Percentiles rank a stretch among this genome's conserved stretches.
Conservation (phyloP, 2,888 invertebrate genomes). For the Trachelus troglodyta region DNA sequence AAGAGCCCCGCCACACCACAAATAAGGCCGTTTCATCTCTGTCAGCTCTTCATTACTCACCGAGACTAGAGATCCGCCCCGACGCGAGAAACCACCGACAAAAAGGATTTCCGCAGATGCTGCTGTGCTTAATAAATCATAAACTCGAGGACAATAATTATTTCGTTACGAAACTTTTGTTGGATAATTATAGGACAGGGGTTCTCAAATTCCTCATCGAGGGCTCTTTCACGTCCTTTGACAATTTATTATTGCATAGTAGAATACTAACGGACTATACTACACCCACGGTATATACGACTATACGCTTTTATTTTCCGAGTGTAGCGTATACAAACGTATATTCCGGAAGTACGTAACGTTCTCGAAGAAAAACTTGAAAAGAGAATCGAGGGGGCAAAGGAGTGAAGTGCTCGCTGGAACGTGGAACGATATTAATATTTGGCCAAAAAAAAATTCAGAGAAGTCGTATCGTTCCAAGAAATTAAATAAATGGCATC, state of each 20-base stretch:
- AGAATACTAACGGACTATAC: not conserved
- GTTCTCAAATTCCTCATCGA: not conserved
- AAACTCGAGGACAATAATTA: slow-evolving; percentile 14
- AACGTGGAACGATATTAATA: slow-evolving; percentile 42
- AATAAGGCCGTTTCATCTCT: slow-evolving; percentile 49
- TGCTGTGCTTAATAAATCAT: slow-evolving; percentile 28
- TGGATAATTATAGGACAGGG: slow-evolving; percentile 8
- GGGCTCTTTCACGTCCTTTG: not conserved
- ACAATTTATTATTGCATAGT: not conserved
- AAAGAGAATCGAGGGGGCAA: not conserved
- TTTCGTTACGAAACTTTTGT: slow-evolving; percentile 11
- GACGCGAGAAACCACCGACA: slow-evolving; percentile 27
- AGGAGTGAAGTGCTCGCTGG: slow-evolving; percentile 5
- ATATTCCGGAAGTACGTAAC: not conserved
- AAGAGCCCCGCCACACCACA: slow-evolving; percentile 27
- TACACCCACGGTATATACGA: not conserved
- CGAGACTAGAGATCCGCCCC: slow-evolving; percentile 5
- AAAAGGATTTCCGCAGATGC: slow-evolving; percentile 37
- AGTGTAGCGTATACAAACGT: not conserved
- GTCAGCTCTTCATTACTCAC: slow-evolving; percentile 51
- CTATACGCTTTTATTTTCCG: not conserved
- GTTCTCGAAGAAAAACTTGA: not conserved
- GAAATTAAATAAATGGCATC: slow-evolving; percentile 60
- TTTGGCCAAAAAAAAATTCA: slow-evolving; percentile 44
- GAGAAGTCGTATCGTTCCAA: slow-evolving; percentile 48